These are phyloP conservation scores for Tinamus major DNA, from an alignment of 2,797 vertebrate genomes.

Conservation along the genomic window DNA sequence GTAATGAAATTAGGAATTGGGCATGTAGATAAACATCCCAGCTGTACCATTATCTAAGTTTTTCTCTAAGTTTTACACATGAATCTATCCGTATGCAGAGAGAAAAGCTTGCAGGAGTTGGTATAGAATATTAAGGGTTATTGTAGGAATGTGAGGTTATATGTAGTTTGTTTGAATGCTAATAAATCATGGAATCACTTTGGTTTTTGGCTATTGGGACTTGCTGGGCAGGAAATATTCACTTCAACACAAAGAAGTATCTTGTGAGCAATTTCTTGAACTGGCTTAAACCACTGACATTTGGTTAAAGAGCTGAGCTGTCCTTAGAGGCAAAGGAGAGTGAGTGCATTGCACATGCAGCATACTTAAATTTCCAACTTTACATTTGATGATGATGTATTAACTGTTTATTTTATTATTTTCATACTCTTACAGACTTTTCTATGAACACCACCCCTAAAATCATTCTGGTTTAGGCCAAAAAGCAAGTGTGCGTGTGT, in stretches of 20 bases:
- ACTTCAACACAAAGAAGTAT: neutral
- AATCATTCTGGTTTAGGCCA: neutral
- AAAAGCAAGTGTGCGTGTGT: neutral
- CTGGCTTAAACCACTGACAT: neutral
- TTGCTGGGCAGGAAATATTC: constrained; percentile 18
- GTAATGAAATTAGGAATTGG: constrained; percentile 3
- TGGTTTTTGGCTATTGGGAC: constrained; percentile 37
- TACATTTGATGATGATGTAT: neutral
- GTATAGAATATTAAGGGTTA: constrained; percentile 54
- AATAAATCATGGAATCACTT: constrained; percentile 64
- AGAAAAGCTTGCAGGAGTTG: neutral
- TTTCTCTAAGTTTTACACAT: neutral
- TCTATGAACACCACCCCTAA: neutral
- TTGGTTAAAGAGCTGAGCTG: neutral
- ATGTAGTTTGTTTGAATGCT: constrained; percentile 66
- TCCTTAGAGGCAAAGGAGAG: neutral
- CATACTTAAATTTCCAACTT: neutral
- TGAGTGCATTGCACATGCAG: neutral
- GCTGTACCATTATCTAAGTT: neutral
- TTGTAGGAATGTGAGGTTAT: constrained; percentile 16
- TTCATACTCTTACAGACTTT: neutral
- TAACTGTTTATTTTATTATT: constrained; percentile 14
- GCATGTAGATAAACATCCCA: constrained; percentile 7
- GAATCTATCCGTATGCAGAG: constrained; percentile 31
- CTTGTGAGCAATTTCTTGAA: neutral